Base-by-base conservation (phyloP, 1,140 invertebrate genomes). In the Drosophila lowei region DNA sequence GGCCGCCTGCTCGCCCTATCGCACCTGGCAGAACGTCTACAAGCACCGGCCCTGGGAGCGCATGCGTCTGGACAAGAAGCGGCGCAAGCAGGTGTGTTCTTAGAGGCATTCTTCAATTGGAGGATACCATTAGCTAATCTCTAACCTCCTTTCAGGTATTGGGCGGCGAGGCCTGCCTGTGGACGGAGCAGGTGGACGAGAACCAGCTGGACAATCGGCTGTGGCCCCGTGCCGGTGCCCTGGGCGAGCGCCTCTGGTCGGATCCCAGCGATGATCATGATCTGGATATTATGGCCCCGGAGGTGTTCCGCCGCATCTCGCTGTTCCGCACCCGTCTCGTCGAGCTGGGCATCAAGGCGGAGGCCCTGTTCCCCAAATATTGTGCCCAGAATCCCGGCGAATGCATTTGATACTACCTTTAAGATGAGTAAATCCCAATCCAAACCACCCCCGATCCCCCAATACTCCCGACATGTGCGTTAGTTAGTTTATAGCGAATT, bases 1-100 rank as follows among this genome's bases (percentile, higher is more conserved):
- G 46, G 95, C 94, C 0, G 95, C 95, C 43, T 97, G 96, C 78
- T 95, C 95, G 5, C 95, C 96, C 1, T 97, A 96, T 83, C 93
- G 95, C 44, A 95, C 95, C 1, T 97, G 96, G 96, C 96, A 97
- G 89, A 95, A 94, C 54, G 94, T 97, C 1, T 97, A 97, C 90
- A 95, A 94, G 89, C 96, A 97, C 81, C 92, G 95, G 66, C 96
- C 96, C 0, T 96, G 96, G 95, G 92, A 91, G 23, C 72, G 90
- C 6, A 91, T 91, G 90, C 90, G 84, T 15, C 60, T 91, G 21
- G 90, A 91, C 58, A 84, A 71, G 46, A 70, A 62, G 18, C 64
- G 83, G n/a, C 76, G 56, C 38, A 91, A 89, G 56, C 91, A 91
- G 65, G 90, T 91, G 13, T 18, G 50, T 7, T 7, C 25, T 1